These are phyloP conservation scores for Platysteira castanea DNA, from an alignment of 2,113 vertebrate genomes.

Conservation along the genomic window DNA sequence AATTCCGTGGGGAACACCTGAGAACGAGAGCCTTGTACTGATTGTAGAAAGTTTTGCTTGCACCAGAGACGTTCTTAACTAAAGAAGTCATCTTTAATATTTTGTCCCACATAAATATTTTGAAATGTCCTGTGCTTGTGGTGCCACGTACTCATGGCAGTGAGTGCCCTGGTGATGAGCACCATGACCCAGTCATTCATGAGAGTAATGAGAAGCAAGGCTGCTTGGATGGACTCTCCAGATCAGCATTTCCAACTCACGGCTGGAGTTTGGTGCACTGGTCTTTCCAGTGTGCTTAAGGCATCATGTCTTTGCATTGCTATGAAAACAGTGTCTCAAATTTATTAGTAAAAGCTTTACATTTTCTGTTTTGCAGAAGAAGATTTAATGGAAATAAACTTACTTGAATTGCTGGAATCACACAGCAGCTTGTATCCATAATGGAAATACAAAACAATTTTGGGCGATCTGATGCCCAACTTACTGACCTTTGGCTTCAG, in stretches of 20 bases:
- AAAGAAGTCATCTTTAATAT: not conserved
- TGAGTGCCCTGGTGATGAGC: not conserved
- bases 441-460: not conserved
- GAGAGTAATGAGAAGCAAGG: not conserved
- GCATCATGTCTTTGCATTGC: not conserved
- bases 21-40: not conserved
- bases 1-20: not conserved
- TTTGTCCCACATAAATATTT: not conserved
- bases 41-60: not conserved
- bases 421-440: not conserved
- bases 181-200: fast-evolving
- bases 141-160: not conserved
- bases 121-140: not conserved
- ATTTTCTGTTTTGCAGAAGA: not conserved
- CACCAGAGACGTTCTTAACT: not conserved
- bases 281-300: not conserved
- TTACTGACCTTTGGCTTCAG: not conserved
- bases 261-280: not conserved
- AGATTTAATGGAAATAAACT: not conserved
- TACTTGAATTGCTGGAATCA: not conserved
- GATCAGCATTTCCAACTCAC: not conserved
- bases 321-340: not conserved
- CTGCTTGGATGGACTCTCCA: not conserved
- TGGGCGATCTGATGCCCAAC: not conserved
- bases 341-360: not conserved